A percentile compares a stretch with the other conserved stretches of the same genome.
Conservation (phyloP, 1,140 invertebrate genomes). For the Argopecten irradians region DNA sequence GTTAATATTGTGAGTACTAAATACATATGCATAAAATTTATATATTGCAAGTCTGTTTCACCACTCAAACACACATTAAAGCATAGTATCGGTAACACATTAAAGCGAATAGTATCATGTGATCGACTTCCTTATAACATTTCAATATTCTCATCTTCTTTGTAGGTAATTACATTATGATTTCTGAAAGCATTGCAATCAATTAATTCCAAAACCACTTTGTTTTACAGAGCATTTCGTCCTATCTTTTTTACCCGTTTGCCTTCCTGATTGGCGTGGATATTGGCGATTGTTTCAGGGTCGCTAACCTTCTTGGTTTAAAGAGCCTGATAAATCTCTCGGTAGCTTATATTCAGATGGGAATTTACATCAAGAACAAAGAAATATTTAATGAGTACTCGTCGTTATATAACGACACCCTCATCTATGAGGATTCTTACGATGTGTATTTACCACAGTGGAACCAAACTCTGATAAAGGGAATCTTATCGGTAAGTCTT, state of each 20-base stretch:
- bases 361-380: background rate
- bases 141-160: too few relatives aligned
- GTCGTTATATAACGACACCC: background rate
- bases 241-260: constrained; percentile 45
- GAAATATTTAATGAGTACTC: background rate
- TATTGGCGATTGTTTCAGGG: constrained; percentile 38
- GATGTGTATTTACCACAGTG: background rate
- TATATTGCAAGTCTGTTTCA: too few relatives aligned
- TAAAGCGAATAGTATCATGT: too few relatives aligned
- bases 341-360: constrained; percentile 19
- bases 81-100: too few relatives aligned
- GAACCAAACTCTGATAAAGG: background rate
- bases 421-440: background rate
- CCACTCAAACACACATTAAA: too few relatives aligned
- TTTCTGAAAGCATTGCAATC: too few relatives aligned
- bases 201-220: too few relatives aligned
- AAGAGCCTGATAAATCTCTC: constrained; percentile 26
- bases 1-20: too few relatives aligned
- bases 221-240: constrained; percentile 34
- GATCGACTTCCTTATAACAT: too few relatives aligned
- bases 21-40: too few relatives aligned
- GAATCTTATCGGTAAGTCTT: background rate
- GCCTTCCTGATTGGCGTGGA: constrained; percentile 44
- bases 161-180: too few relatives aligned
- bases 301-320: constrained; percentile 41